Conservation (phyloP, 2,888 invertebrate genomes). For the Hanleya hanleyi region DNA sequence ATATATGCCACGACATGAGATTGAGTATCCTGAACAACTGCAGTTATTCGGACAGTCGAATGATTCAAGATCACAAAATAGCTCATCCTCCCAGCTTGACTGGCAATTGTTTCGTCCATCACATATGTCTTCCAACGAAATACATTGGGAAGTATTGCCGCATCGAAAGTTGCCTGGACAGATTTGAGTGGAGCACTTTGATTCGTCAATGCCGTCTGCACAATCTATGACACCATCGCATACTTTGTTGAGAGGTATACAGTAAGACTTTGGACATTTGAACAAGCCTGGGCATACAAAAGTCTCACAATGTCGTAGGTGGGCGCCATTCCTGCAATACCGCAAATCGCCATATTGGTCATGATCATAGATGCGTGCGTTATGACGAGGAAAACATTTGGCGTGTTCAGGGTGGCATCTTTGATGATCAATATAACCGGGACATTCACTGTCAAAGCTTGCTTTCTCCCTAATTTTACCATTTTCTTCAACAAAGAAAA, state of each 20-base stretch:
- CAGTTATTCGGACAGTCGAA: not conserved
- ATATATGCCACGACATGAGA: not conserved
- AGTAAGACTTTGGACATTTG: constrained; percentile 8
- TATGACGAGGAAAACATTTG: not conserved
- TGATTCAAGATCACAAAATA: not conserved
- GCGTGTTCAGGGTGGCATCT: not conserved
- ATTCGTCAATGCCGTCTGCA: not conserved
- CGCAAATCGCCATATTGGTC: not conserved
- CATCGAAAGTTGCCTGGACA: constrained; percentile 1
- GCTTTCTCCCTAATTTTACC: not conserved
- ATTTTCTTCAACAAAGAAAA: not conserved
- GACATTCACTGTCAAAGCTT: not conserved
- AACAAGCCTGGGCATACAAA: not conserved
- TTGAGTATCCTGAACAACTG: not conserved
- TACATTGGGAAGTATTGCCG: not conserved
- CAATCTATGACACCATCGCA: not conserved
- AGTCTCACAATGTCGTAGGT: not conserved
- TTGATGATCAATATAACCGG: not conserved
- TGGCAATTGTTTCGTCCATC: not conserved
- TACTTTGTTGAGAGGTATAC: not conserved
- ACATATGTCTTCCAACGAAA: not conserved
- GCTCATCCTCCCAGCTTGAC: not conserved
- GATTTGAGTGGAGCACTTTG: not conserved
- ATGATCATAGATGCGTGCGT: not conserved
- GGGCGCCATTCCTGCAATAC: not conserved